Conservation (phyloP, 2,797 vertebrate genomes). For the Ciconia nigra region DNA sequence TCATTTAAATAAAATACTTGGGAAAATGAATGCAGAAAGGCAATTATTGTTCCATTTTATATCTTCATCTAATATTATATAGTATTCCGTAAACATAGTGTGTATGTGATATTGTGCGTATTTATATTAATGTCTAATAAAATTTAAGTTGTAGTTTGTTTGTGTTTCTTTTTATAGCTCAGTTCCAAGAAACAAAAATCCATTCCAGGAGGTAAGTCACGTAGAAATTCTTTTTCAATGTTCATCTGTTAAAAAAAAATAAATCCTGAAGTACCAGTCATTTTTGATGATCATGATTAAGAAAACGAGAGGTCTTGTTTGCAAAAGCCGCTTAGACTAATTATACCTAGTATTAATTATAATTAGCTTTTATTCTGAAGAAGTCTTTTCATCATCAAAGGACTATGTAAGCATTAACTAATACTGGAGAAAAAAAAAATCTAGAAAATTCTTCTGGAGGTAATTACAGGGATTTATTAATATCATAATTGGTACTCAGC, state of each 20-base stretch:
- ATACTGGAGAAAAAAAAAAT: neutral
- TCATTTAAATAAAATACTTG: neutral
- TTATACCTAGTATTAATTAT: neutral
- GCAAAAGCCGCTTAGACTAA: neutral
- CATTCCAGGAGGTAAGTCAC: conserved; percentile 92
- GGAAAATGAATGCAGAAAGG: neutral
- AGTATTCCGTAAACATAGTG: neutral
- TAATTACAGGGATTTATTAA: neutral
- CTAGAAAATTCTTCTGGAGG: neutral
- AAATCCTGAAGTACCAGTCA: neutral
- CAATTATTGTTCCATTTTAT: neutral
- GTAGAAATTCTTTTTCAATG: neutral
- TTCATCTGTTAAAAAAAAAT: neutral
- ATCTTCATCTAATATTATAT: neutral
- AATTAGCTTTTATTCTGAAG: neutral
- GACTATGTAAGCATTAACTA: neutral
- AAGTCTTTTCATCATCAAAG: neutral
- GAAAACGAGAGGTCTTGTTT: neutral
- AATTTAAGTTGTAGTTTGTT: neutral
- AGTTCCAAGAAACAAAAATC: conserved; percentile 97
- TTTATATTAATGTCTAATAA: neutral
- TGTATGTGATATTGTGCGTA: neutral
- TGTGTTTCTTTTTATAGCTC: conserved; percentile 80
- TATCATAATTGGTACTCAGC: neutral
- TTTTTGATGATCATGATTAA: neutral